These are phyloP conservation scores for Paralinhomoeus sp. DNA, from an alignment of 2,888 invertebrate genomes.

Conservation along the genomic window DNA sequence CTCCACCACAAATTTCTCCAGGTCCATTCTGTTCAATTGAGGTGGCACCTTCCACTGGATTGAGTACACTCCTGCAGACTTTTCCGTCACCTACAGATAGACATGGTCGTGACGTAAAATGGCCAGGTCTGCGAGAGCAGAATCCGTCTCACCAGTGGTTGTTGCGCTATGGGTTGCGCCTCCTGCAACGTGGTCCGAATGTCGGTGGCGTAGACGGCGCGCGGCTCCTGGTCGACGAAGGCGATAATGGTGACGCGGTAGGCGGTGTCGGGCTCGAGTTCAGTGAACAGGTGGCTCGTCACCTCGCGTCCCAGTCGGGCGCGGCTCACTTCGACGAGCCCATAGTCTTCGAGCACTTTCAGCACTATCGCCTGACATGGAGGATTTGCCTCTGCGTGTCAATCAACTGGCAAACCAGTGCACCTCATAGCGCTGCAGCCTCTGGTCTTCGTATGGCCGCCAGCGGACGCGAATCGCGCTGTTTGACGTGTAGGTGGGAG, in stretches of 20 bases:
- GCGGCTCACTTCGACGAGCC: conserved; percentile 11
- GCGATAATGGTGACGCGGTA: conserved; percentile 22
- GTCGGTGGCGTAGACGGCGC: conserved; percentile 14
- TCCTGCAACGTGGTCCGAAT: too few species aligned
- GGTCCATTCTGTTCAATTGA: conserved; percentile 5
- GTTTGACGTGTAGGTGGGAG: conserved; percentile 14
- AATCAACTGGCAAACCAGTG: too few species aligned
- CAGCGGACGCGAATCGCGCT: conserved; percentile 17
- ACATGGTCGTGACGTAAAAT: too few species aligned
- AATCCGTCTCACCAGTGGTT: too few species aligned
- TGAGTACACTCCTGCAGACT: too few species aligned
- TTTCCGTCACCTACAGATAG: too few species aligned
- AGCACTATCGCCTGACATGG: conserved; percentile 5
- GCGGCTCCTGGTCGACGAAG: conserved; percentile 21
- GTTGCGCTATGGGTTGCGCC: too few species aligned
- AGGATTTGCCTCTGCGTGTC: too few species aligned
- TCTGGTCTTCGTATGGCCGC: conserved; percentile 13
- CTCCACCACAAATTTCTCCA: conserved; percentile 18
- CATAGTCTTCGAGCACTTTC: not conserved
- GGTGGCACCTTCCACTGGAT: too few species aligned
- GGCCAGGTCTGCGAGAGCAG: too few species aligned
- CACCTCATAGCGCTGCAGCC: conserved; percentile 24
- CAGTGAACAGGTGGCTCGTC: conserved; percentile 14
- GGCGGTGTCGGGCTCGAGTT: conserved; percentile 16
- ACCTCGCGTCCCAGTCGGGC: conserved; percentile 15